Conservation (phyloP, 1,140 invertebrate species). For the Dryas iulia region DNA sequence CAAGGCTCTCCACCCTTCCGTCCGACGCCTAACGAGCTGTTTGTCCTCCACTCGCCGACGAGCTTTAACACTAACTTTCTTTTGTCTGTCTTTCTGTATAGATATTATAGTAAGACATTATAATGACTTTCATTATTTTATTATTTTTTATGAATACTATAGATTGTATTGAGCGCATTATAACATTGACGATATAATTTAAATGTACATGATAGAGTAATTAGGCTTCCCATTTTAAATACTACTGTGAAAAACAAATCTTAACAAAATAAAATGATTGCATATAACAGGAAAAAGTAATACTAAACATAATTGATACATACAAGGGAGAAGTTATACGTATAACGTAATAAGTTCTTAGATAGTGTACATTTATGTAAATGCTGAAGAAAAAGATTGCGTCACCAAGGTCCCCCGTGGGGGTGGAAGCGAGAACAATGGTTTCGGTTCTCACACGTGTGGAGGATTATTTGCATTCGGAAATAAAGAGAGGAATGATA, state of each 20-base stretch:
- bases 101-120: not conserved
- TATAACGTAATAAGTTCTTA: conserved; percentile 53
- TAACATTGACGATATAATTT: no score
- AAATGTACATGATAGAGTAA: no score
- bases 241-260: no score
- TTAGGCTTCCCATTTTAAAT: no score
- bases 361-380: conserved; percentile 69
- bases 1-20: conserved; percentile 74
- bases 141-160: no score
- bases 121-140: no score
- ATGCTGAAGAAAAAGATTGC: conserved; percentile 76
- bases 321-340: conserved; percentile 22
- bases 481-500: conserved; percentile 82
- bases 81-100: not conserved
- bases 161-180: no score
- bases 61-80: conserved; percentile 25
- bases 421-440: conserved; percentile 75
- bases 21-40: conserved; percentile 75
- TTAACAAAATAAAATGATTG: not conserved
- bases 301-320: conserved; percentile 18
- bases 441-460: conserved; percentile 81
- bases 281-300: no score
- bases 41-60: conserved; percentile 68
- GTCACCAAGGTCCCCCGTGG: conserved; percentile 75
- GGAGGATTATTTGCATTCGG: conserved; percentile 82